Evolutionary conservation across 2,888 invertebrate species (phyloP).

Genomic region (Leptopilina drosophilae): DNA sequence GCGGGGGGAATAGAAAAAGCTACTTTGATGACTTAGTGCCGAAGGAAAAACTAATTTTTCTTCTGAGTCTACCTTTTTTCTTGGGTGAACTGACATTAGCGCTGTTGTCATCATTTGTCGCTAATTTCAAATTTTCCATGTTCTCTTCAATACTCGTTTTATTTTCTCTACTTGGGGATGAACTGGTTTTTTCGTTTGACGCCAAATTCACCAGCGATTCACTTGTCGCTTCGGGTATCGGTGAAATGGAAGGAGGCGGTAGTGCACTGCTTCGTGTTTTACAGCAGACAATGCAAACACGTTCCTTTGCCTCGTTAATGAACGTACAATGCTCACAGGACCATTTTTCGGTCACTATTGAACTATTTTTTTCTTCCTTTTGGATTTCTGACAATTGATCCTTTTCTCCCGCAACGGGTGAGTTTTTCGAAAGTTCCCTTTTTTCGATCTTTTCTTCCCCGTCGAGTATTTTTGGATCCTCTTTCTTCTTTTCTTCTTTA

Average conservation of each 20-base stretch:
- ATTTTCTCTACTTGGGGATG: conserved; percentile 51
- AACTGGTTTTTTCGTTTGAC: conserved; percentile 49
- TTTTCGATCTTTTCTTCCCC: not conserved
- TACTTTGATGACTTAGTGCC: conserved; percentile 81
- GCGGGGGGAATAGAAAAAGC: not conserved
- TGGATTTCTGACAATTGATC: not conserved
- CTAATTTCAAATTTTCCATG: conserved; percentile 60
- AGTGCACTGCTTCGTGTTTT: conserved; percentile 81
- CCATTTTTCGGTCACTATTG: conserved; percentile 80
- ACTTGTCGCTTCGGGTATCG: conserved; percentile 48
- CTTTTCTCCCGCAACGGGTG: not conserved
- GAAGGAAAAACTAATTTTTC: conserved; percentile 87
- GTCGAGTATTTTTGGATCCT: too few species aligned
- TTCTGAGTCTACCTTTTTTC: conserved; percentile 85
- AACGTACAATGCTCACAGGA: conserved; percentile 94
- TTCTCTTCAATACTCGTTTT: conserved; percentile 53
- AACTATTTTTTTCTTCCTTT: not conserved
- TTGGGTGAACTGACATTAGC: conserved; percentile 72
- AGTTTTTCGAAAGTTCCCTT: not conserved
- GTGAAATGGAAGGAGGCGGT: conserved; percentile 57
- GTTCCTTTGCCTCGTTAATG: conserved; percentile 87
- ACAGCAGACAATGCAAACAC: conserved; percentile 91
- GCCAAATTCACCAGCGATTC: not conserved
- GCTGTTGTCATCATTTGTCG: conserved; percentile 70
- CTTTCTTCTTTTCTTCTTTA: too few species aligned